phyloP scores from a whole-genome alignment of 2,113 vertebrate species.

The Neofelis nebulosa region DNA sequence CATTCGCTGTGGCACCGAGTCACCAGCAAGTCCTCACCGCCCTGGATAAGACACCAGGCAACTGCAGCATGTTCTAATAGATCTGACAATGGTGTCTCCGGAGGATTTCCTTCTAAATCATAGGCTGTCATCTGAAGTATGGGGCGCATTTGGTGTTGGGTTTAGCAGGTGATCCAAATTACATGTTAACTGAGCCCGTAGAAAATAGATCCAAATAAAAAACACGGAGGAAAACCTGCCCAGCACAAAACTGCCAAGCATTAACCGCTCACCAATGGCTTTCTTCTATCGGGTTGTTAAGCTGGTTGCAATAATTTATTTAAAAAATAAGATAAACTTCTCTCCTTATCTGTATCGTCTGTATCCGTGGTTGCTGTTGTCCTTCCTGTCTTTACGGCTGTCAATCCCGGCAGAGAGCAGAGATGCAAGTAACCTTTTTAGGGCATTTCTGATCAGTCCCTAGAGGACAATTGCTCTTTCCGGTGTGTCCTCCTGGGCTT shows the following conservation, averaged over 20 bases:
- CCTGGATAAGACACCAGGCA: not conserved
- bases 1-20: not conserved
- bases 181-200: conserved; percentile 49
- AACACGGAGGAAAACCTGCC: conserved; percentile 36
- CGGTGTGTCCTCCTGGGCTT: conserved; percentile 34
- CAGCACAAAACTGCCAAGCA: conserved; percentile 37
- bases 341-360: not conserved
- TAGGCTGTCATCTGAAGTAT: conserved; percentile 25
- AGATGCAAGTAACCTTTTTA: not conserved
- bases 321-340: conserved; percentile 13
- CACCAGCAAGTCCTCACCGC: not conserved
- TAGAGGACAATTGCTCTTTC: not conserved
- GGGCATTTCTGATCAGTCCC: conserved; percentile 46
- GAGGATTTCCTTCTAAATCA: not conserved
- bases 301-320: not conserved
- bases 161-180: conserved; percentile 58
- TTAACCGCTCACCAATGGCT: conserved; percentile 11
- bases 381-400: not conserved
- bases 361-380: not conserved
- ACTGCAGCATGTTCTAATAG: not conserved
- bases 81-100: not conserved
- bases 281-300: conserved; percentile 6
- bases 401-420: conserved; percentile 33
- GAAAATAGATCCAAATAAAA: conserved; percentile 58
- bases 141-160: not conserved